A percentile compares a stretch with the other conserved stretches of the same genome.
Conservation (phyloP, 2,888 invertebrate species). For the Drosophila pseudotalamancana region DNA sequence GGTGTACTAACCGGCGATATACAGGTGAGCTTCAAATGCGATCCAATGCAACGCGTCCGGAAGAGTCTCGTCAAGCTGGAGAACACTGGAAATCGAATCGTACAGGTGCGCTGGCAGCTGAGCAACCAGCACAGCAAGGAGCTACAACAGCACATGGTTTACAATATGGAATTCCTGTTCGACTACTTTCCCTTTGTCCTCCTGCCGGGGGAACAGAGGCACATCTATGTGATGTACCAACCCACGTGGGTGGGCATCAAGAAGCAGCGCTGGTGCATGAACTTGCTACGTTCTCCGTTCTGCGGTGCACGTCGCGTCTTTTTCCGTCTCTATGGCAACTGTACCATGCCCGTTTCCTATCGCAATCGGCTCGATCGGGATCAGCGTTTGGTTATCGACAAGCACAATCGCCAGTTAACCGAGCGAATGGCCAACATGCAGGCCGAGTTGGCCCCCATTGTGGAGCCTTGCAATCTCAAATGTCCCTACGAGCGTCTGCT, state of each 20-base stretch:
- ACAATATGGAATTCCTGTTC: constrained; percentile 67
- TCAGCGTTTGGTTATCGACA: constrained; percentile 39
- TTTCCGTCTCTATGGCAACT: constrained; percentile 62
- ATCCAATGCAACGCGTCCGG: constrained; percentile 57
- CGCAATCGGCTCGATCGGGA: constrained; percentile 44
- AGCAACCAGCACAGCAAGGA: constrained; percentile 1
- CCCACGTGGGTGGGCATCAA: constrained; percentile 64
- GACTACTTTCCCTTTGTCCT: constrained; percentile 60
- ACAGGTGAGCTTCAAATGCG: constrained; percentile 57
- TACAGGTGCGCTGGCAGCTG: constrained; percentile 45
- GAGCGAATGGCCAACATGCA: constrained; percentile 32
- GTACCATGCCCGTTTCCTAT: constrained; percentile 48
- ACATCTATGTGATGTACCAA: constrained; percentile 61
- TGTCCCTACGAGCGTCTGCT: constrained; percentile 58
- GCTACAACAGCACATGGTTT: constrained; percentile 7
- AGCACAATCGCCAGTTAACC: constrained; percentile 28
- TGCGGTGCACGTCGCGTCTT: constrained; percentile 53
- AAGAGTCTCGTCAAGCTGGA: constrained; percentile 65
- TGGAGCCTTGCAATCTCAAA: constrained; percentile 15
- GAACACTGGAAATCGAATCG: constrained; percentile 62
- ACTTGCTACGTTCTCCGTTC: constrained; percentile 48
- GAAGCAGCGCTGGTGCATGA: constrained; percentile 67
- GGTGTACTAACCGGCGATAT: constrained; percentile 30
- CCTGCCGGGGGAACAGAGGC: constrained; percentile 37
- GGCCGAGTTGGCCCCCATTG: constrained; percentile 45